Evolutionary conservation across 2,113 vertebrate genomes (phyloP).

Genomic region (Vombatus ursinus): DNA sequence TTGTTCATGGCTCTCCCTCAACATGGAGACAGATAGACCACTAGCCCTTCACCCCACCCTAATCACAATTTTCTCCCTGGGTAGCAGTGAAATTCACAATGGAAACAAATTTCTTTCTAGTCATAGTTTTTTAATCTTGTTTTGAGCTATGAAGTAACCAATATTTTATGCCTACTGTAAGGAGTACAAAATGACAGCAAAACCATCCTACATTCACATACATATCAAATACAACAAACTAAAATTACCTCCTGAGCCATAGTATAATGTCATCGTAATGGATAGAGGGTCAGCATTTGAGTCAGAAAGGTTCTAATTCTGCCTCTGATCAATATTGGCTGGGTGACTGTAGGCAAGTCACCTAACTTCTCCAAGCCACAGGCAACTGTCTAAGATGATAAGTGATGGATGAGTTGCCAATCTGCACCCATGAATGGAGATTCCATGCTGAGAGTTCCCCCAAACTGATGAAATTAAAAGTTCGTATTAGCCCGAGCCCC

Average conservation of each 20-base stretch:
- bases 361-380: background rate
- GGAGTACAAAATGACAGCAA: background rate
- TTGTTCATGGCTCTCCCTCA: constrained; percentile 1
- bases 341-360: background rate
- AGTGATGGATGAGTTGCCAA: background rate
- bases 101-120: constrained; percentile 10
- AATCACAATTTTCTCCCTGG: background rate
- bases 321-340: background rate
- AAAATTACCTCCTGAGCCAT: background rate
- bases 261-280: background rate
- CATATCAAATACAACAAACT: background rate
- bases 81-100: background rate
- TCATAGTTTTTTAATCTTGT: background rate
- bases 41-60: background rate
- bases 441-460: background rate
- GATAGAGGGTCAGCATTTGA: background rate
- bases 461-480: background rate
- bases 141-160: background rate
- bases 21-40: background rate
- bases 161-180: background rate
- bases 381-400: background rate
- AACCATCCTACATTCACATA: background rate
- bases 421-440: background rate
- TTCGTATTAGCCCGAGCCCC: background rate
- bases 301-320: background rate